Conservation (phyloP, 64 coral and sea anemone species). For the Porites australiensis region DNA sequence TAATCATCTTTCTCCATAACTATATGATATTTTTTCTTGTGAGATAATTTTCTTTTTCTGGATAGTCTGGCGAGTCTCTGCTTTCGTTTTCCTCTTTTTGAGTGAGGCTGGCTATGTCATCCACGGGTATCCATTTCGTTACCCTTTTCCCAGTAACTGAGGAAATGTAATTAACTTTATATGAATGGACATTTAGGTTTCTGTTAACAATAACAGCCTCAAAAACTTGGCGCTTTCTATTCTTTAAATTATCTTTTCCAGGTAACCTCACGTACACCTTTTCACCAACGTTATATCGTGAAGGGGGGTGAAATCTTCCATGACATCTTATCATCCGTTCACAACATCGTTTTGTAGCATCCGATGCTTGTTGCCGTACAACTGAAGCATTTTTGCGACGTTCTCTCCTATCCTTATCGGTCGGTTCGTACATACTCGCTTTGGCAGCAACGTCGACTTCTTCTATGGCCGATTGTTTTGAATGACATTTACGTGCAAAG, state of each 20-base stretch:
- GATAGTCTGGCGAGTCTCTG: neutral
- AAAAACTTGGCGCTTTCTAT: constrained; percentile 2
- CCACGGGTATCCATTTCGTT: constrained; percentile 36
- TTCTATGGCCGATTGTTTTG: neutral
- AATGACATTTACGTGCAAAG: neutral
- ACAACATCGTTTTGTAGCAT: constrained; percentile 21
- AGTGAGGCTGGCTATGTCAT: constrained; percentile 54
- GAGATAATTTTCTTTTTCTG: constrained; percentile 12
- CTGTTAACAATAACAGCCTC: neutral
- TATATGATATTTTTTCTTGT: constrained; percentile 28
- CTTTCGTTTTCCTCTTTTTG: constrained; percentile 37
- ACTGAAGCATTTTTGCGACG: neutral
- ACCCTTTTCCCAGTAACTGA: constrained; percentile 9
- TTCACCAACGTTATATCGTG: constrained; percentile 40
- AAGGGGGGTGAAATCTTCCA: neutral
- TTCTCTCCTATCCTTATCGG: neutral
- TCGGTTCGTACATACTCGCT: neutral
- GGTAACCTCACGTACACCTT: constrained; percentile 35
- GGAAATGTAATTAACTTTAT: constrained; percentile 40
- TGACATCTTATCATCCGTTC: constrained; percentile 20
- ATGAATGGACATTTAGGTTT: constrained; percentile 1
- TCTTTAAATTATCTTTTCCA: constrained; percentile 14
- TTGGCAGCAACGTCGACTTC: neutral
- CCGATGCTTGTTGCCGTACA: neutral
- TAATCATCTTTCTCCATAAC: constrained; percentile 6